Conservation (phyloP, 2,797 vertebrate genomes). For the Phoebastria nigripes region DNA sequence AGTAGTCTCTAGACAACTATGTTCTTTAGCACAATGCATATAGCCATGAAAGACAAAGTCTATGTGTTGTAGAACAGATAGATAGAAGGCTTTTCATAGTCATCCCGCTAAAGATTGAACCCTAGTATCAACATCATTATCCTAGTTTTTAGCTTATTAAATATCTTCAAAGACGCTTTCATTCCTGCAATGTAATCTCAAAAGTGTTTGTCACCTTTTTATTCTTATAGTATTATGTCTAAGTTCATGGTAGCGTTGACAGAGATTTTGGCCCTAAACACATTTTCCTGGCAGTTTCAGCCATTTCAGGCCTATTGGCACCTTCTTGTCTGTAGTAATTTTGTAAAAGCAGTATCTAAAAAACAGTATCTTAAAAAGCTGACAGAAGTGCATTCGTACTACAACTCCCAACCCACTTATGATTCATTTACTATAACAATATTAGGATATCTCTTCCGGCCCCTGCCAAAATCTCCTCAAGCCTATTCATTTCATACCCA, state of each 20-base stretch:
- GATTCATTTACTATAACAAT: not conserved
- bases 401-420: not conserved
- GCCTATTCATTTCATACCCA: not conserved
- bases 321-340: not conserved
- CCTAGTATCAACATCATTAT: not conserved
- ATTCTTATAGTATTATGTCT: not conserved
- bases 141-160: not conserved
- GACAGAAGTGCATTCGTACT: not conserved
- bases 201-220: not conserved
- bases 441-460: not conserved
- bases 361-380: not conserved
- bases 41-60: not conserved
- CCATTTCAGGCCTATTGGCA: not conserved
- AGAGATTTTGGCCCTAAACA: not conserved
- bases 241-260: not conserved
- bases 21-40: not conserved
- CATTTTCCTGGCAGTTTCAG: not conserved
- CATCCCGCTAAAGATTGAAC: not conserved
- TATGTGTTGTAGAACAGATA: rapidly evolving
- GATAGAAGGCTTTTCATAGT: not conserved
- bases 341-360: not conserved
- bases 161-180: not conserved
- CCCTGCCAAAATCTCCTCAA: not conserved
- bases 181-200: not conserved
- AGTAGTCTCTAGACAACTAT: not conserved